Base-by-base conservation (phyloP, 2,888 invertebrate genomes). In the Drosophila hamatofila region DNA sequence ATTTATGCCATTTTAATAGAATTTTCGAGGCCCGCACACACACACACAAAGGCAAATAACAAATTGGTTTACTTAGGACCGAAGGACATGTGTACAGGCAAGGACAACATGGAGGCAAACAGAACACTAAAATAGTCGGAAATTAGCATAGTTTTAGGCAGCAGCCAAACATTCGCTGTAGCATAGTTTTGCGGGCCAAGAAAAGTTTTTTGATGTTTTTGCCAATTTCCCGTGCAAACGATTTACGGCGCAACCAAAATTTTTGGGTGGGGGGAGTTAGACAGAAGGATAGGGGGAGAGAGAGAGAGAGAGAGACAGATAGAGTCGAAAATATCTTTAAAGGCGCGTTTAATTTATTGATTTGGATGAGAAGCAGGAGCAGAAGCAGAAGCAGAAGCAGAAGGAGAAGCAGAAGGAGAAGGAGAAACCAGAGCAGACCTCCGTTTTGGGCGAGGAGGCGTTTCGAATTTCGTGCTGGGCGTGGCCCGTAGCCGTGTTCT, bases 91-190 rank as follows among this genome's bases (percentile, higher is more conserved):
- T 57, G 67, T 54, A 49, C 39, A 33, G 25, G 46, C 52, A 37
- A 37, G 54, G 35, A 48, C 30, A 30, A 23, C 33, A 46, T 2
- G 14, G 23, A n/a, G 30, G 41, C 44, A 21, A 39, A 44, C 55
- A 25, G 18, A 62, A 23, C 35, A 48, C 25, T 21, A 27, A 16
- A 41, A 42, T 30, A 64, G 65, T 78, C 81, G 83, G 88, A 88
- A 81, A 86, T 86, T 81, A 88, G 80, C 86, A 86, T 88, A 86
- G 86, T 86, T 88, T 80, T 46, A 57, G 71, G 64, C 59, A 49
- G 57, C 44, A 61, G 56, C 46, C 58, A 58, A 72, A 68, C 63
- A 64, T 54, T 72, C 55, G 54, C 57, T 44, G 25, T 46, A 73
- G 37, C 68, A 74, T 68, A 73, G 68, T 74, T 75, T 39, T 63